phyloP scores from a whole-genome alignment of 2,113 vertebrate species.

The Hymenochirus boettgeri region DNA sequence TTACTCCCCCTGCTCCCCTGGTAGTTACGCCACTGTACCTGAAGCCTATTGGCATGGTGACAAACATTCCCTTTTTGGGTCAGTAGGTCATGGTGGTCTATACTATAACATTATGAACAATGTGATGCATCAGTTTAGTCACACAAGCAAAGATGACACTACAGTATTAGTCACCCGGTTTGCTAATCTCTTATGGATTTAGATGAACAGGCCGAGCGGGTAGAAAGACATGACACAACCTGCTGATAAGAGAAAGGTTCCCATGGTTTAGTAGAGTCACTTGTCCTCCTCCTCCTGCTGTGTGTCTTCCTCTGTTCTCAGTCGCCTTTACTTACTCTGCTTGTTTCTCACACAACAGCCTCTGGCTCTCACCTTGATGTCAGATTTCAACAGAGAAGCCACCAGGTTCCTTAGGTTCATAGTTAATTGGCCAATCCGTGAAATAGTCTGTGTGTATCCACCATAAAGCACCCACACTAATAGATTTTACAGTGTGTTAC shows the following conservation, averaged over 20 bases:
- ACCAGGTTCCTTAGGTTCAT: too few species aligned
- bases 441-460: not conserved
- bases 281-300: slow-evolving; percentile 37
- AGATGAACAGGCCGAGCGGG: slow-evolving; percentile 46
- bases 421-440: slow-evolving; percentile 32
- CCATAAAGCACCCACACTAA: too few species aligned
- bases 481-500: too few species aligned
- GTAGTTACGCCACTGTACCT: too few species aligned
- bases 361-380: slow-evolving; percentile 9
- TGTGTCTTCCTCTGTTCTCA: slow-evolving; percentile 51
- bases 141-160: not conserved
- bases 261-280: slow-evolving; percentile 44
- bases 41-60: too few species aligned
- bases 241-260: slow-evolving; percentile 49
- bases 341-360: slow-evolving; percentile 15
- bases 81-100: too few species aligned
- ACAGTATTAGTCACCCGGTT: slow-evolving; percentile 16
- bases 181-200: not conserved
- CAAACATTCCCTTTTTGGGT: too few species aligned
- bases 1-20: too few species aligned
- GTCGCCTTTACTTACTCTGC: slow-evolving; percentile 25
- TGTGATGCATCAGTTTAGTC: too few species aligned
- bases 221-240: slow-evolving; percentile 43
- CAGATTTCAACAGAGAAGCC: not conserved
- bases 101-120: too few species aligned